Percentiles rank a stretch among this genome's conserved stretches.
Conservation (phyloP, 2,888 invertebrate genomes). For the Rotaria macrura region DNA sequence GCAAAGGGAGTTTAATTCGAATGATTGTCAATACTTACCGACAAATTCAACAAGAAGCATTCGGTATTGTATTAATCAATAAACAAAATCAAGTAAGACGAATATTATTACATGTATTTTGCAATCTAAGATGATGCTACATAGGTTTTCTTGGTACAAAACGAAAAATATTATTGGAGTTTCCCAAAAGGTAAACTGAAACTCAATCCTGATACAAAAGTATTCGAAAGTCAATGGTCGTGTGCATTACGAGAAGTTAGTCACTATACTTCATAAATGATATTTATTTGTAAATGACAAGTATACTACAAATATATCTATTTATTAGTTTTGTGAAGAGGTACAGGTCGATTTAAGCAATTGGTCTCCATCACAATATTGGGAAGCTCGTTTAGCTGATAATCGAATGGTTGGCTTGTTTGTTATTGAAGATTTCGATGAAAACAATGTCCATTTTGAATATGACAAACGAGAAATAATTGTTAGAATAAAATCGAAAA, state of each 20-base stretch:
- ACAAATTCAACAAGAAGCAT: conserved; percentile 3
- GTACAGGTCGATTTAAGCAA: not conserved
- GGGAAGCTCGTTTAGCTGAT: conserved; percentile 6
- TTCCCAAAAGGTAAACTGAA: not conserved
- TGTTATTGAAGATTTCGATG: not conserved
- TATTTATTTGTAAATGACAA: not conserved
- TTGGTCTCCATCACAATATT: not conserved
- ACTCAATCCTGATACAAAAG: not conserved
- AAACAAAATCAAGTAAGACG: not conserved
- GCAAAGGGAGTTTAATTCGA: not conserved
- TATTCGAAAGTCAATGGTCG: conserved; percentile 1
- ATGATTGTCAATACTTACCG: not conserved
- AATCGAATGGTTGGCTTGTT: not conserved
- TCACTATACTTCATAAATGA: not conserved
- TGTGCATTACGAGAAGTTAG: not conserved
- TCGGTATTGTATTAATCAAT: not conserved
- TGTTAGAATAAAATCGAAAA: not conserved
- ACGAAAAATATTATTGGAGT: conserved; percentile 6
- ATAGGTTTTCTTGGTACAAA: not conserved
- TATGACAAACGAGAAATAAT: not conserved
- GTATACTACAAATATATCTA: not conserved
- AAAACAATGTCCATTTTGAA: not conserved
- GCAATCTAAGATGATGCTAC: too few relatives aligned
- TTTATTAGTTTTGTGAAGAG: not conserved
- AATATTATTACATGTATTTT: too few relatives aligned